These are phyloP conservation scores for Imbricaverruca yamaguchii DNA, from an alignment of 2,888 invertebrate species.

Conservation along the genomic window DNA sequence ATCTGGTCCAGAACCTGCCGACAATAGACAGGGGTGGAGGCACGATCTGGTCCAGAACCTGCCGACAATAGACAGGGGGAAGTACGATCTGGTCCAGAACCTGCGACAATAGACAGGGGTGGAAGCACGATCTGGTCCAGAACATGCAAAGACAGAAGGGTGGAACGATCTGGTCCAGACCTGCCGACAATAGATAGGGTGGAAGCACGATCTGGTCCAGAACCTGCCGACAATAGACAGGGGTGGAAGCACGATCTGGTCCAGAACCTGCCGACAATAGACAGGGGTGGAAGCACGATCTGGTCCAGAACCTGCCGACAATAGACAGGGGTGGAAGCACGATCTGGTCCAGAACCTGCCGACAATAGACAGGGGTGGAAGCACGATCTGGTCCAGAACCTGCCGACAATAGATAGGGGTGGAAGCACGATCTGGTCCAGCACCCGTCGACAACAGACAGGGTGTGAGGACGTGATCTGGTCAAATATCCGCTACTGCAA, in stretches of 20 bases:
- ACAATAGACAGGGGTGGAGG: slow-evolving; percentile 40
- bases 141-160: too few species aligned
- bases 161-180: too few species aligned
- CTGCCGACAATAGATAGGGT: too few species aligned
- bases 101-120: not conserved
- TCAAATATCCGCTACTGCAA: not conserved
- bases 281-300: slow-evolving; percentile 71
- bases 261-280: too few species aligned
- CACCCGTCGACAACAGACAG: not conserved
- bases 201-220: slow-evolving; percentile 77
- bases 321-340: slow-evolving; percentile 41
- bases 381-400: slow-evolving; percentile 74
- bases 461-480: slow-evolving; percentile 41
- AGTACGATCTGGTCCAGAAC: not conserved
- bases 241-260: too few species aligned
- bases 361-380: not conserved
- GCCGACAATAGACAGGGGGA: not conserved
- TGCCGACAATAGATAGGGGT: slow-evolving; percentile 37
- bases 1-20: not conserved
- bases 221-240: slow-evolving; percentile 47
- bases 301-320: slow-evolving; percentile 65
- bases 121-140: not conserved
- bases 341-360: too few species aligned
- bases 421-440: not conserved
- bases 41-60: not conserved